Evolutionary conservation across 2,113 vertebrate genomes (phyloP), one percentile per base, ranked within the genome.

Genomic region (Tauraco erythrolophus): DNA sequence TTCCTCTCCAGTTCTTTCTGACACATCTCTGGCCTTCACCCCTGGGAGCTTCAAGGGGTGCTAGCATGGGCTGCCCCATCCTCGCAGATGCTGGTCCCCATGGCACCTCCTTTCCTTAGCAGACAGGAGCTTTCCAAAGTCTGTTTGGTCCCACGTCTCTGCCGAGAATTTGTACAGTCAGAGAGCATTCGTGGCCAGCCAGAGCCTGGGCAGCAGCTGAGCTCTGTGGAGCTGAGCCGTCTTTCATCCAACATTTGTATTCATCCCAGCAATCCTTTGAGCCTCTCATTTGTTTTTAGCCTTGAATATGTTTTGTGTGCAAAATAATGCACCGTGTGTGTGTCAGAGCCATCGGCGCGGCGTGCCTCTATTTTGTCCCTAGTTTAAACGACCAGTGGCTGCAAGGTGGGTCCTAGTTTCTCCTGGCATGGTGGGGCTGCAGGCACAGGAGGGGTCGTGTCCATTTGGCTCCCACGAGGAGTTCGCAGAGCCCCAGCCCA

Each of bases 21-120:
- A 33, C 11, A 3, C 25, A 43, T 39, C 33, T 85, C 39, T 85
- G 37, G 14, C 11, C 27, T 80, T 51, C 35, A 9, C 4, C 5
- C 8, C 6, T 0, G 0, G 66, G 27, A 88, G 27, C 35, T 96
- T 33, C 45, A 30, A 45, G 50, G 8, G 3, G 1, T 45, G 5
- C 75, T 74, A 51, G 31, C n/a, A 78, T 77, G 66, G 45, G 39
- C 57, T 91, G 58, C 25, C 12, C 31, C 24, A 4, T 39, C 16
- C 53, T 37, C 69, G 57, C 30, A 68, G 57, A 24, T 91, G 19
- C 50, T 22, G 7, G 5, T 66, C 56, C 14, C 28, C 10, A 9
- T 6, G 30, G 14, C 31, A 80, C 5, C 12, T 86, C 37, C 33
- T 62, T 69, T 70, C 15, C 43, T 46, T 64, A 64, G 51, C 57